phyloP scores from a whole-genome alignment of 2,113 vertebrate species.

The Hystrix brachyura region DNA sequence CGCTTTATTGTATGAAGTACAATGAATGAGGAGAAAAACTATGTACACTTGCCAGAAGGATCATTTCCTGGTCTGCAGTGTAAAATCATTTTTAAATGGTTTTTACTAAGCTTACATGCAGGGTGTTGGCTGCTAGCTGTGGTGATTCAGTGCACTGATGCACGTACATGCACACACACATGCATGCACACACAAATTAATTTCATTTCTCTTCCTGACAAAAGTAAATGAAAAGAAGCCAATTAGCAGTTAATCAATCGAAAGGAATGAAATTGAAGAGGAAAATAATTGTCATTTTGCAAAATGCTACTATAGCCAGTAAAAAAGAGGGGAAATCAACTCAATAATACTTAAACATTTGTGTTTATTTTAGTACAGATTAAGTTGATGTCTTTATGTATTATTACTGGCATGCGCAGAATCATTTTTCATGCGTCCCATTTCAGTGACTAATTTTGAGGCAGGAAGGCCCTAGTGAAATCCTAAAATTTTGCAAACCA shows the following conservation, averaged over 20 bases:
- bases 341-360: conserved; percentile 27
- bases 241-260: conserved; percentile 19
- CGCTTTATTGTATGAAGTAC: conserved; percentile 3
- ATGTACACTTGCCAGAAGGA: not conserved
- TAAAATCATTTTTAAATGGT: conserved; percentile 30
- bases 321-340: not conserved
- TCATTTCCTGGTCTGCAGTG: not conserved
- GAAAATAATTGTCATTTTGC: conserved; percentile 56
- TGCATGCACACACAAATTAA: conserved; percentile 40
- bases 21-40: not conserved
- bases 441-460: conserved; percentile 5
- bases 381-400: not conserved
- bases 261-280: conserved; percentile 61
- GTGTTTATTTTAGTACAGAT: conserved; percentile 6
- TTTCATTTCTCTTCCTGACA: conserved; percentile 51
- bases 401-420: not conserved
- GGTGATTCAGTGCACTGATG: not conserved
- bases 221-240: conserved; percentile 32
- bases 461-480: conserved; percentile 8
- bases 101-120: conserved; percentile 33
- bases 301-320: conserved; percentile 27
- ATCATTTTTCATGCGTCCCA: not conserved
- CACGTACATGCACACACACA: not conserved
- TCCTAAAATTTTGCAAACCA: conserved; percentile 1
- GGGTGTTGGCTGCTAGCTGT: not conserved